Base-by-base conservation (phyloP, 2,888 invertebrate genomes). In the Helleia helle region DNA sequence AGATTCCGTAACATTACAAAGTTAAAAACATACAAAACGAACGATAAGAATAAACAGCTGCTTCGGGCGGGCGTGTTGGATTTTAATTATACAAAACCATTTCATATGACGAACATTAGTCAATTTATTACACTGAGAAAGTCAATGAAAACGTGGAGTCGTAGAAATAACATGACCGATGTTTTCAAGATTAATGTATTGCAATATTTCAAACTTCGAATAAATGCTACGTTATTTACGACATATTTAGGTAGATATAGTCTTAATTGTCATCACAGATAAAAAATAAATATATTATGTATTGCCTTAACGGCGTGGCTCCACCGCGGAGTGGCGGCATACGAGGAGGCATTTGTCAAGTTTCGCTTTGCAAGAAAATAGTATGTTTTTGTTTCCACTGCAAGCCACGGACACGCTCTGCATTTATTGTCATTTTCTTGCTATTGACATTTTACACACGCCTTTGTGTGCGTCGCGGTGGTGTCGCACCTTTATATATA, bases 151-250 rank as follows among this genome's bases (percentile, higher is more conserved):
- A 48, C 47, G 25, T 59, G 64, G 59, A 48, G 42, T 9, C 44
- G 43, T 29, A 24, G 17, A 8, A 49, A 58, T 24, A 43, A 47
- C 2, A 9, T 49, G 2, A 42, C 51, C 14, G 28, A 43, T n/a
- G n/a, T 7, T 8, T 40, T 48, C 13, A 56, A 52, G 8, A 52
- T 73, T n/a, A 59, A 69, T 46, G 27, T 79, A 1, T 47, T 79
- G 17, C 83, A 84, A 46, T 80, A 79, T 50, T 77, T 81, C 39
- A 84, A 83, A 69, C 73, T 76, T 1, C 63, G 77, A 4, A 51
- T 54, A 0, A 83, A 83, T 55, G 75, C 81, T 14, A 81, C 80
- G 1, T 50, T 81, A 3, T 83, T 75, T 47, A 71, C 64, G 3
- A 49, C 58, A 48, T 68, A 62, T 55, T 60, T 83, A 46, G 84